Base-by-base conservation (phyloP, 2,888 invertebrate genomes). In the Rapana venosa region DNA sequence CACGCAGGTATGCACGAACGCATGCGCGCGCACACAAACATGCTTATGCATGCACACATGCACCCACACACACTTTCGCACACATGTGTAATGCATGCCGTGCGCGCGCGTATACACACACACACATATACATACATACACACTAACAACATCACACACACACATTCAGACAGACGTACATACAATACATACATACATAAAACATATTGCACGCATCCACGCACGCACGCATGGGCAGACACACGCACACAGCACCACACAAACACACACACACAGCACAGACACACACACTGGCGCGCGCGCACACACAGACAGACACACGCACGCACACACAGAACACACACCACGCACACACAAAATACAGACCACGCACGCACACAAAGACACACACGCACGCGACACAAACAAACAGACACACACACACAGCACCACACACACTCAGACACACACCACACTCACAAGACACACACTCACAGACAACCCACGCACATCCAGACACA, bases 331-430 rank as follows among this genome's bases (percentile, higher is more conserved):
- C 47, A 5, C 47, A n/a, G n/a, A 1, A n/a, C 32, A 26, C n/a
- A 47, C 6, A 58, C 58, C 35, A 4, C 66, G 13, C 13, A 13
- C 66, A 66, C 66, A 13, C n/a, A n/a, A n/a, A n/a, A n/a, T n/a
- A n/a, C n/a, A n/a, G n/a, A n/a, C n/a, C 47, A 47, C 36, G 1
- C 47, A 79, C 56, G n/a, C 56, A 15, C 36, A 35, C 36, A 83
- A 13, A 83, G 5, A 83, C 35, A 32, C 36, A 36, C 83, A 83
- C n/a, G n/a, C n/a, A n/a, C n/a, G n/a, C n/a, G n/a, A n/a, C 83
- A 85, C 85, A 85, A 17, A 26, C 56, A 56, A 20, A 56, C 56
- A 56, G 17, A 84, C 84, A 84, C 79, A 79, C 83, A 83, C 83
- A 47, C 36, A 26, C 22, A 26, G 47, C 36, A 47, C 20, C 26